phyloP scores from a whole-genome alignment of 1,140 invertebrate genomes.

The Belonocnema kinseyi region DNA sequence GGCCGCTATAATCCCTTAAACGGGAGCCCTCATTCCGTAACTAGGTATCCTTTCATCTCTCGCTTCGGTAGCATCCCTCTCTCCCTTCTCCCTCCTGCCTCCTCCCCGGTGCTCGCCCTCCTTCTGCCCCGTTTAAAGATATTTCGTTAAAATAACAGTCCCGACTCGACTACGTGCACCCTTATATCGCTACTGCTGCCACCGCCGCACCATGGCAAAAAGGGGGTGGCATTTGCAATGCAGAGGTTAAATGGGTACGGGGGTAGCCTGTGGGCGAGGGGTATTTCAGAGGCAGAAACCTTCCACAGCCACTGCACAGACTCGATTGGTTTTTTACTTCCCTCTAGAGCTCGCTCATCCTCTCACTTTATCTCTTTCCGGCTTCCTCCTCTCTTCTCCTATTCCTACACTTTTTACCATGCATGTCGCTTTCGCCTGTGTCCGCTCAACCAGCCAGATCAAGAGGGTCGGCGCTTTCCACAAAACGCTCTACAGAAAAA shows the following conservation, averaged over 20 bases:
- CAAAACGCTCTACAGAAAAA: conserved; percentile 46
- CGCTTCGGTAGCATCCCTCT: conserved; percentile 53
- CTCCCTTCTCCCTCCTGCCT: conserved; percentile 30
- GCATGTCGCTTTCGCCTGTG: conserved; percentile 35
- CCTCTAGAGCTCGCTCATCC: conserved; percentile 48
- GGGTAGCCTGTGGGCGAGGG: conserved; percentile 52
- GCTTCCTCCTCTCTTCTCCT: conserved; percentile 33
- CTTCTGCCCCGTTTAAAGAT: conserved; percentile 72
- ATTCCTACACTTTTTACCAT: conserved; percentile 31
- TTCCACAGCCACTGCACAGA: conserved; percentile 64
- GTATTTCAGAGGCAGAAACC: conserved; percentile 40
- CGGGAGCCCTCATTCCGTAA: conserved; percentile 73
- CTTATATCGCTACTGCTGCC: conserved; percentile 42
- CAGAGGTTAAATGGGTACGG: conserved; percentile 74
- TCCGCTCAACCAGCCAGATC: conserved; percentile 32
- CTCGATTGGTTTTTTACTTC: conserved; percentile 75
- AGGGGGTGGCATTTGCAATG: conserved; percentile 76
- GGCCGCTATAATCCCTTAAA: conserved; percentile 75
- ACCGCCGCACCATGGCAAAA: conserved; percentile 59
- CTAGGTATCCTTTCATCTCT: conserved; percentile 76
- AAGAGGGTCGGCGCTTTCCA: conserved; percentile 48
- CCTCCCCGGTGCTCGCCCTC: conserved; percentile 37
- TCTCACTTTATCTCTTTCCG: conserved; percentile 44
- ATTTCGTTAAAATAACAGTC: conserved; percentile 77
- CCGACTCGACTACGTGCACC: conserved; percentile 55